A percentile compares a stretch with the other conserved stretches of the same genome.
These are phyloP conservation scores for Ridgeia piscesae DNA, from an alignment of 1,140 invertebrate genomes.

Conservation along the genomic window DNA sequence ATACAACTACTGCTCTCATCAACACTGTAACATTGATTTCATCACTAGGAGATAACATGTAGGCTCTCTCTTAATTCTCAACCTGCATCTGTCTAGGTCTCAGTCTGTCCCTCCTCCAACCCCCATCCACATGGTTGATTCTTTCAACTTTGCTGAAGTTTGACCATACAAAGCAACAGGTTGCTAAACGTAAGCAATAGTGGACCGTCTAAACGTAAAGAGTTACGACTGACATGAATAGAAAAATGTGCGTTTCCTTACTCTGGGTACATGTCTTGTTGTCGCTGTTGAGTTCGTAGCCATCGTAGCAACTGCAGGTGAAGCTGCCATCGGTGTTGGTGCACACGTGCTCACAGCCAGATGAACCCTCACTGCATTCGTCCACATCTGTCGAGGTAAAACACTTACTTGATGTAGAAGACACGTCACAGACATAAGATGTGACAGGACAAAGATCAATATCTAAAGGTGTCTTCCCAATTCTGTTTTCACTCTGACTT, in stretches of 20 bases:
- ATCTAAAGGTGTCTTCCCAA: neutral
- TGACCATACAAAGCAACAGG: too few species aligned
- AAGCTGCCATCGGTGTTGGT: neutral
- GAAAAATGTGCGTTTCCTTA: neutral
- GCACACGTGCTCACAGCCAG: neutral
- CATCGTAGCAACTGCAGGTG: neutral
- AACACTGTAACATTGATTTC: too few species aligned
- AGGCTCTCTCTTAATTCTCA: too few species aligned
- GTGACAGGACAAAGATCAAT: neutral
- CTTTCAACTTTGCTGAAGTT: too few species aligned
- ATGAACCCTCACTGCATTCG: neutral
- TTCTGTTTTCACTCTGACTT: too few species aligned
- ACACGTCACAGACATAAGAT: neutral
- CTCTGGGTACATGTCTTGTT: neutral
- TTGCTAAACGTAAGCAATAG: too few species aligned
- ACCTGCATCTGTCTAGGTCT: too few species aligned
- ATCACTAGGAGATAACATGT: too few species aligned
- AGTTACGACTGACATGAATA: neutral
- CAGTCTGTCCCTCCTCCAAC: too few species aligned
- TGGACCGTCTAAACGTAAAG: neutral
- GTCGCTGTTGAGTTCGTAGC: neutral
- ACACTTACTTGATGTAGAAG: neutral
- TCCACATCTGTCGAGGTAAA: neutral
- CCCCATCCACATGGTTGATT: too few species aligned
- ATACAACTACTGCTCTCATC: too few species aligned